Base-by-base conservation (phyloP, 2,113 vertebrate genomes). In the Gila orcuttii region DNA sequence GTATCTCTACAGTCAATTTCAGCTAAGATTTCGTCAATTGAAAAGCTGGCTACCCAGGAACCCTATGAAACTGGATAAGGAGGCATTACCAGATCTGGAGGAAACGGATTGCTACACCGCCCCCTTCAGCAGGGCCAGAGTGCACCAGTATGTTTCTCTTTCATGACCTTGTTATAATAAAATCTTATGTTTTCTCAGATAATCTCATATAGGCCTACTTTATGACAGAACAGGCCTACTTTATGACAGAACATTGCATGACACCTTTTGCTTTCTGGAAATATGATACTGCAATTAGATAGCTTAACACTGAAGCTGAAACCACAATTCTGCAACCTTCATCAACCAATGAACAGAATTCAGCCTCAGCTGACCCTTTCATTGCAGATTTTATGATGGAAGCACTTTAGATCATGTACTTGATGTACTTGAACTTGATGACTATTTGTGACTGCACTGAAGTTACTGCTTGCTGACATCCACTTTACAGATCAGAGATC, bases 41-140 rank as follows among this genome's bases (percentile, higher is more conserved):
- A 99, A 98, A 91, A 97, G 96, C 17, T 99, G 97, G 97, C 91
- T 99, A 90, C 96, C 97, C 21, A 96, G 93, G 90, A 99, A 99
- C 90, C 98, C 98, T 3, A 99, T 99, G 98, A 97, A 98, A 93
- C 96, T 99, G 3, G 98, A 99, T 92, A 99, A 99, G 90, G 96
- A 98, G 88, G 97, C 97, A 0, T 91, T 99, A 55, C 98, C 98
- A 57, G 97, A 99, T 86, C 93, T 99, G 79, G 97, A 99, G 89
- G 97, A 98, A 60, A 96, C 96, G 0, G 97, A 98, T 93, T 99
- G 98, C 90, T 99, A 99, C 92, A 99, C 98, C 0, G 98, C 97
- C 0, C 98, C 98, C 36, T 99, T 99, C 89, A 99, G 97, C 93
- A 92, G 97, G 5, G 96, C 97, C 0, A 96, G 98, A 87, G 98